Base-by-base conservation (phyloP, 2,797 vertebrate genomes). In the Diceros bicornis region DNA sequence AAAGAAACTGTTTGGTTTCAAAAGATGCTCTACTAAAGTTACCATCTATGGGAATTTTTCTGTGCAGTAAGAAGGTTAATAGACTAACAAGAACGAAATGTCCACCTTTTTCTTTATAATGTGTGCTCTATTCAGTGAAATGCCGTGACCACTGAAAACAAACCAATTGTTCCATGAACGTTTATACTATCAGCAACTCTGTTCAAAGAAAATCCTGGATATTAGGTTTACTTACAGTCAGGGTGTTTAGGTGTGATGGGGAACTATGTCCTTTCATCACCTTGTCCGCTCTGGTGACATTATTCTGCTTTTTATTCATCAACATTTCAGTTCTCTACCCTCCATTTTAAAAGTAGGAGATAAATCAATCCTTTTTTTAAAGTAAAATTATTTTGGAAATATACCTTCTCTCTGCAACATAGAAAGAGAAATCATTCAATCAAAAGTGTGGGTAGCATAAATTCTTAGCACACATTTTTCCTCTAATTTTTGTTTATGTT, bases 401-500 rank as follows among this genome's bases (percentile, higher is more conserved):
- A 32, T 9, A 79, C 16, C 27, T 72, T 50, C 32, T 89, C 61
- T 89, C 37, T 94, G 69, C 18, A 84, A 12, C 14, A 14, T 27
- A 88, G 29, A 96, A 94, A 93, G 29, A 95, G 25, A 72, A 85
- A 87, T 66, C n/a, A n/a, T 75, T 92, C 68, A 7, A 10, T 87
- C 44, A 93, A 37, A 85, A 62, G 47, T 92, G 21, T 32, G 50
- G 34, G 4, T 68, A 83, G 62, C 69, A 57, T 55, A 47, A 91
- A 74, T 94, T 94, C 37, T 61, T 64, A 52, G 55, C 20, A 68
- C 23, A 93, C 9, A 55, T 74, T 89, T 91, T 90, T 71, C 20
- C 44, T 77, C 23, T 78, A 44, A 89, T 44, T 94, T 93, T 79
- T 91, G 16, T 92, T 95, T 85, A 29, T 85, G 25, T 83, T 96